Evolutionary conservation across 2,797 vertebrate genomes (phyloP), one percentile per base, ranked within the genome.

Genomic region (Centroberyx gerrardi): DNA sequence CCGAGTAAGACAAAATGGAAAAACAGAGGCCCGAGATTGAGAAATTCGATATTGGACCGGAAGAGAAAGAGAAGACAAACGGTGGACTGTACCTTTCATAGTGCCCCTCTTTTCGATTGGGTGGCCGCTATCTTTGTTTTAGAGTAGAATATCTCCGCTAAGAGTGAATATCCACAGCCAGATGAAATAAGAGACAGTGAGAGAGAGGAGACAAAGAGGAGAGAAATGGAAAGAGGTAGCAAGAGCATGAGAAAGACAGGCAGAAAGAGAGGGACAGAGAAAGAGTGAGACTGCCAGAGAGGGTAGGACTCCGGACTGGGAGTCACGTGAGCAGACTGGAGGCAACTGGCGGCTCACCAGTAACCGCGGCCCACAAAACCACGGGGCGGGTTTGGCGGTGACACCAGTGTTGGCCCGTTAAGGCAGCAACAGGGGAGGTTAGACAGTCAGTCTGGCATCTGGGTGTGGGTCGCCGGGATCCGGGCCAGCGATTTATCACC

Each of bases 21-120:
- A 62, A 36, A 59, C 17, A 18, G 14, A 51, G 13, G 31, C 3
- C 22, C 13, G 18, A 33, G 27, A 44, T 1, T 4, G 4, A 75
- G 9, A 36, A n/a, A 55, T 29, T 13, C 48, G 44, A 59, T 62
- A 58, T 74, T 36, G 31, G 28, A 31, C 4, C 22, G 22, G 5
- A 42, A 0, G 7, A 29, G 46, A 44, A 29, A 28, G 1, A 27
- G 42, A 38, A 46, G 13, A 62, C 14, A 38, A 74, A 55, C 6
- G 31, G 29, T 14, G 40, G 5, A 58, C 72, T 2, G 4, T 89
- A 90, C 88, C 88, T 88, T 88, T 91, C 90, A 90, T 91, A 7
- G 62, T 15, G 73, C 17, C 64, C 44, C 8, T 22, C 27, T 44
- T 78, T 61, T 40, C 22, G 0, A 27, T 33, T 27, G 22, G 15